Evolutionary conservation across 2,113 vertebrate genomes (phyloP).

Genomic region (Xenus cinereus): DNA sequence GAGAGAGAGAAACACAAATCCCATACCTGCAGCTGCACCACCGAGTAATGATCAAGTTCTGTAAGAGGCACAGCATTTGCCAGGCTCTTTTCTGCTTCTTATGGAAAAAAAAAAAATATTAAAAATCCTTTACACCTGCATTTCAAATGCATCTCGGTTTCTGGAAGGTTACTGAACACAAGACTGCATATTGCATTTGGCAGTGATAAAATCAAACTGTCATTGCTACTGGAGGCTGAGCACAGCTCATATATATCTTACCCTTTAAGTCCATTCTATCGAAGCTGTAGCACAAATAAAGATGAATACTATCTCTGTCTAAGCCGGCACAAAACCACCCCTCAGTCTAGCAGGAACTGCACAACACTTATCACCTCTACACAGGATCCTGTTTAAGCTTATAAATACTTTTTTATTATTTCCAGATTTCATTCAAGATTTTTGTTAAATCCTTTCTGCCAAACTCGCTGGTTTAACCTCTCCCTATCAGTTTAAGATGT

Average conservation of each 20-base stretch:
- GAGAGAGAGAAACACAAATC: neutral
- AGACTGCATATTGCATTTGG: neutral
- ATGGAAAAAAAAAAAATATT: too few relatives aligned
- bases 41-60: neutral
- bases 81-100: neutral
- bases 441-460: conserved; percentile 55
- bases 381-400: conserved; percentile 44
- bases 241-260: conserved; percentile 3
- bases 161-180: neutral
- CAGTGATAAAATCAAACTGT: conserved; percentile 31
- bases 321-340: conserved; percentile 6
- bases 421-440: conserved; percentile 69
- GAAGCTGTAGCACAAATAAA: conserved; percentile 60
- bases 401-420: conserved; percentile 62
- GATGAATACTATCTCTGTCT: conserved; percentile 57
- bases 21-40: neutral
- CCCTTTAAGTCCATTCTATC: conserved; percentile 32
- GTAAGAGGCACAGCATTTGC: neutral
- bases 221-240: neutral
- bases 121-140: neutral
- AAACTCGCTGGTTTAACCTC: conserved; percentile 60
- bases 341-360: conserved; percentile 18
- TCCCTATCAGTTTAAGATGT: conserved; percentile 54
- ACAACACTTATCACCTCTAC: conserved; percentile 35
- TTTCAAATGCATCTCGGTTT: conserved; percentile 6